A percentile compares a stretch with the other conserved stretches of the same genome.
Evolutionary conservation across 2,113 vertebrate species (phyloP).

Genomic region (Leuciscus idus): DNA sequence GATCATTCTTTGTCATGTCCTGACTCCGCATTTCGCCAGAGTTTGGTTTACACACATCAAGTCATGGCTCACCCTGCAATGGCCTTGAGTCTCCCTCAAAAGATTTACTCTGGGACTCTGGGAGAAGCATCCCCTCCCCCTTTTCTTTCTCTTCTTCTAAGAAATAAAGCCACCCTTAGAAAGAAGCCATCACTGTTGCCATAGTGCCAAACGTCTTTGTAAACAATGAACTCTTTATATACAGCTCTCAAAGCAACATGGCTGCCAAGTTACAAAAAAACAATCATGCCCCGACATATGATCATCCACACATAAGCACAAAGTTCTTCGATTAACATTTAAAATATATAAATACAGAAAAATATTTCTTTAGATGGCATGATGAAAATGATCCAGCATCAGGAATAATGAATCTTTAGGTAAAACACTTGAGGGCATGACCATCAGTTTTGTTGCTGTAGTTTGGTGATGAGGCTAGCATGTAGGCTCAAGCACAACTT

Average conservation of each 20-base stretch:
- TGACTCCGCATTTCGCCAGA: slow-evolving; percentile 39
- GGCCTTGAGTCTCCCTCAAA: slow-evolving; percentile 33
- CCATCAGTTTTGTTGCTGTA: slow-evolving; percentile 57
- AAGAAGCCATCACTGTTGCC: slow-evolving; percentile 64
- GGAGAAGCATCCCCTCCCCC: slow-evolving; percentile 38
- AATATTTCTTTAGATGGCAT: slow-evolving; percentile 29
- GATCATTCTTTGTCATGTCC: slow-evolving; percentile 49
- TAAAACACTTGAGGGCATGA: slow-evolving; percentile 40
- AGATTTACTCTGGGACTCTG: slow-evolving; percentile 40
- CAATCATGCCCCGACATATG: slow-evolving; percentile 34
- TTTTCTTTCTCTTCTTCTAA: slow-evolving; percentile 25
- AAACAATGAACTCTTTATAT: slow-evolving; percentile 70
- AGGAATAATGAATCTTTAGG: slow-evolving; percentile 27
- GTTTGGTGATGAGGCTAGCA: slow-evolving; percentile 54
- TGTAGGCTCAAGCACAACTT: slow-evolving; percentile 58
- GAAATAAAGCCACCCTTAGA: slow-evolving; percentile 30
- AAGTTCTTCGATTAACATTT: slow-evolving; percentile 25
- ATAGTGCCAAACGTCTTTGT: slow-evolving; percentile 70
- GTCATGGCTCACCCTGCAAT: slow-evolving; percentile 41
- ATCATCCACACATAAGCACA: slow-evolving; percentile 34
- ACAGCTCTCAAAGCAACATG: slow-evolving; percentile 49
- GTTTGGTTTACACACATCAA: slow-evolving; percentile 44
- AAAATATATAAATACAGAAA: slow-evolving; percentile 33
- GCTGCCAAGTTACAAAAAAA: slow-evolving; percentile 56
- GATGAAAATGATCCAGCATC: slow-evolving; percentile 49